Evolutionary conservation across 2,888 invertebrate genomes (phyloP), one percentile per base, ranked within the genome.

Genomic region (Thymelicus lineola): DNA sequence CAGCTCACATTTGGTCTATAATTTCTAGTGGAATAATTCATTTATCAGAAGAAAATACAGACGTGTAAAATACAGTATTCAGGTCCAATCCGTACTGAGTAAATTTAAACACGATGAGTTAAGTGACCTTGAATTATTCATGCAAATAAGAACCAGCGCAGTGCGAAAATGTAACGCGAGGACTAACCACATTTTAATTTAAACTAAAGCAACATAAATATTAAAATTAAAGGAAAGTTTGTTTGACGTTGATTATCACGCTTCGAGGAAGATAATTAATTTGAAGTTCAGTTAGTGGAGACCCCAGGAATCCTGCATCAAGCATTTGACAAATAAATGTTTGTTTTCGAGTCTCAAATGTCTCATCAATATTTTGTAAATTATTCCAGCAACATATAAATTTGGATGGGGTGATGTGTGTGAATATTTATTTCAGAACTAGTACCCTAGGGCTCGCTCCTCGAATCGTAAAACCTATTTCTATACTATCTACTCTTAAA

Each of bases 31-130:
- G 15, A 60, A 63, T 69, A 60, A 71, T 68, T 45, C 12, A 55
- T 59, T 71, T 73, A 73, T 74, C 72, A 71, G 66, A 74, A 72
- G 72, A 69, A 74, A 72, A 60, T 69, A 71, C 36, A 58, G 42
- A 64, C 57, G 63, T 15, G 70, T 66, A 67, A 72, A 74, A 71
- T 71, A 67, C 66, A 69, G 53, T 70, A 72, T 71, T 69, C 70
- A 48, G 61, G 62, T 60, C 59, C 62, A 71, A 71, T 67, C 61
- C 63, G 67, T 50, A 58, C 59, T 63, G 70, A 58, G 55, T 70
- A 70, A 74, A 71, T 71, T 70, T 72, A 72, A 73, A 73, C 67
- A 70, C 57, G 65, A 62, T 63, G 67, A 70, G 68, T 67, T 71
- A 46, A 71, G 66, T 38, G 50, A 17, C 67, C 65, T 65, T 72